Evolutionary conservation across 2,113 vertebrate genomes (phyloP), one percentile per base, ranked within the genome.

Genomic region (Lagopus muta): DNA sequence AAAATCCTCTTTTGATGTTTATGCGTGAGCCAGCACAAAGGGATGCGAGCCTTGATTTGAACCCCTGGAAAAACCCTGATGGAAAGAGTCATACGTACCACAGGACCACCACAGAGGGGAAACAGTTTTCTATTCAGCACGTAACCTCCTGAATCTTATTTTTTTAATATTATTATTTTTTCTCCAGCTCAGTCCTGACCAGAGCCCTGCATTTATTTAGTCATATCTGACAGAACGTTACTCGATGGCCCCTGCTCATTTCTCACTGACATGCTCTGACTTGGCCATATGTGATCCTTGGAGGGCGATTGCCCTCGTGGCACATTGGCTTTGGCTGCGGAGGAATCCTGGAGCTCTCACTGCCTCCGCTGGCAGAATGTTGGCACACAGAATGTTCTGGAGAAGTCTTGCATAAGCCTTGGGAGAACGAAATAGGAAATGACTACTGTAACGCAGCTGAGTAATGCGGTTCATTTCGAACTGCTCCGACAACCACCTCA

Each of bases 291-390:
- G 67, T 34, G 25, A 32, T 43, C 69, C 67, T 87, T 42, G 13
- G 67, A 66, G 82, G 80, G 73, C 34, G 2, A 71, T 6, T 67
- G 55, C 38, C 86, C 90, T 52, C 77, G 4, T 11, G 2, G 8
- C 52, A 36, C 3, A 0, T 42, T 79, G 89, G 24, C 91, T 42
- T 60, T 66, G 81, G 78, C 84, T 85, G 81, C 11, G 0, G 24
- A 87, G 62, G 52, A 28, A 15, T 80, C 82, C 89, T 74, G 94
- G 55, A 48, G 85, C 79, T 57, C 64, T 82, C 64, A 0, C 20
- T 87, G 81, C 78, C 42, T 79, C 47, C 40, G 42, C 36, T 55
- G 93, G 88, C 94, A 94, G 85, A 62, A 77, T 10, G 82, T 32
- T 88, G 92, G 78, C 87, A 19, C 72, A n/a, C n/a, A n/a, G n/a